These are phyloP conservation scores for Clupea harengus DNA, from an alignment of 2,113 vertebrate genomes.

Conservation along the genomic window DNA sequence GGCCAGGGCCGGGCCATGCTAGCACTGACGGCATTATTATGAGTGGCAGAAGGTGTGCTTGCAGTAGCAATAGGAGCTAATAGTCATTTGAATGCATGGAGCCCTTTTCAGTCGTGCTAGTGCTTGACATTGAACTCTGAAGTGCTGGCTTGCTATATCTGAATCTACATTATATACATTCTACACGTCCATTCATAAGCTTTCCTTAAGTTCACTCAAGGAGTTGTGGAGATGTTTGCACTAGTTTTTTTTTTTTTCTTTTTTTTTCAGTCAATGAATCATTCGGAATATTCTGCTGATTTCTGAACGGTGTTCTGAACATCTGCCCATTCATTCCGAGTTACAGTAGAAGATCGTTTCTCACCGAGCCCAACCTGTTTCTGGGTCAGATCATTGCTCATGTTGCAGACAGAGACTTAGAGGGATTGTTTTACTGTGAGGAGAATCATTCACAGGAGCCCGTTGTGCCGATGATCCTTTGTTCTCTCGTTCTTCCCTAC, in stretches of 20 bases:
- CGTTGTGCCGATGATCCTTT: neutral
- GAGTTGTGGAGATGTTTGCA: neutral
- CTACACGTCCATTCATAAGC: neutral
- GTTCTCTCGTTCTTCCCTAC: neutral
- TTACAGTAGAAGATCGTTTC: neutral
- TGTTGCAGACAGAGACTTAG: neutral
- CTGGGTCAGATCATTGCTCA: neutral
- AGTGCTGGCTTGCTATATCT: neutral
- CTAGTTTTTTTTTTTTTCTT: neutral
- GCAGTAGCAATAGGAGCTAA: neutral
- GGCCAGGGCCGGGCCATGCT: neutral
- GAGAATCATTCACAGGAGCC: neutral
- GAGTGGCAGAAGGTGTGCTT: neutral
- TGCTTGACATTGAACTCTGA: neutral
- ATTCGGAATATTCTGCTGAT: neutral
- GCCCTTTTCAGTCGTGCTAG: neutral
- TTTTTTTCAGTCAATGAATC: neutral
- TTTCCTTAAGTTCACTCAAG: neutral
- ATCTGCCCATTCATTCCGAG: conserved; percentile 5
- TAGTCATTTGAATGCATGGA: neutral
- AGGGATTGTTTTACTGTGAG: neutral
- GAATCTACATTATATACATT: neutral
- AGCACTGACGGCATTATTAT: neutral
- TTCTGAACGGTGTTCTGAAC: neutral
- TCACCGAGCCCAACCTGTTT: neutral